Percentiles rank a stretch among this genome's conserved stretches.
Conservation (phyloP, 2,797 vertebrate genomes). For the Diplodus puntazzo region DNA sequence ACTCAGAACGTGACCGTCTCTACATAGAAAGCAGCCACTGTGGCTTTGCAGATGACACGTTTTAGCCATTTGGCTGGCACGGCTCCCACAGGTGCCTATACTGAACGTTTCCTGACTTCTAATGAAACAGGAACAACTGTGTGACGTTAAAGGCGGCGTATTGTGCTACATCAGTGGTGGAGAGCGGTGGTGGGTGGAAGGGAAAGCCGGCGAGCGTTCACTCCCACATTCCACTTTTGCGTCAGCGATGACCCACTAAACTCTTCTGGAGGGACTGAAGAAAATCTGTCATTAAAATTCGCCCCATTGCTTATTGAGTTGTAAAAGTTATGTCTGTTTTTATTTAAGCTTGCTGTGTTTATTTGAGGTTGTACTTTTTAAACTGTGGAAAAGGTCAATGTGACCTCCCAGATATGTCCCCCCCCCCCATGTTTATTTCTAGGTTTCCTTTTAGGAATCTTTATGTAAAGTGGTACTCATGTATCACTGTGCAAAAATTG, state of each 20-base stretch:
- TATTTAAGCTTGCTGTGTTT: neutral
- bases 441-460: neutral
- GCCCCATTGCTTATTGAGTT: neutral
- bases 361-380: neutral
- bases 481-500: neutral
- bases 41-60: neutral
- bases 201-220: neutral
- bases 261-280: conserved; percentile 30
- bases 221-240: conserved; percentile 53
- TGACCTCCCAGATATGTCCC: neutral
- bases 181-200: conserved; percentile 38
- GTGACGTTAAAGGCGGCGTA: neutral
- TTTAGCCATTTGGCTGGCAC: conserved; percentile 3
- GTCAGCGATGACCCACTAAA: conserved; percentile 69
- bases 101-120: neutral
- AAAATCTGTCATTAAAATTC: conserved; percentile 36
- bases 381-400: neutral
- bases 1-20: conserved; percentile 2
- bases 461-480: neutral
- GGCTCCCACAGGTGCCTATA: neutral
- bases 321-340: neutral
- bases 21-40: neutral
- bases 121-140: conserved; percentile 7
- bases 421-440: neutral
- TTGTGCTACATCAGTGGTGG: conserved; percentile 10